Evolutionary conservation across 2,888 invertebrate species (phyloP), one percentile per base, ranked within the genome.

Genomic region (Andrena hattorfiana): DNA sequence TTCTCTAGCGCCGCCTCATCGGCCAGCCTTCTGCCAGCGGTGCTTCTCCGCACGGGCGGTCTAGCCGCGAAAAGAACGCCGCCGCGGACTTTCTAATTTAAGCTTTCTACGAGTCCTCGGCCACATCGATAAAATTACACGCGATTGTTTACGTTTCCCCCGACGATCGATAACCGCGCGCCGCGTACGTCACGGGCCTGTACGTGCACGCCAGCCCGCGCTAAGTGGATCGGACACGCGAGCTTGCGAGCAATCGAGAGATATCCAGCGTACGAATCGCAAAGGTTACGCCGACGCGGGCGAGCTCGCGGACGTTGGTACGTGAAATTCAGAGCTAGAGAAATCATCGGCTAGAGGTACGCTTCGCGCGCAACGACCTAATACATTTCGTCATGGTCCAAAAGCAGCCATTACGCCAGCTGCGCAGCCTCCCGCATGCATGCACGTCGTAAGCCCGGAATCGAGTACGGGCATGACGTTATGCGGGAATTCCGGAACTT

Each of bases 401-500:
- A 77, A 87, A 78, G 49, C 66, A 63, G 83, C 73, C 59, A 63
- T 86, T 80, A 83, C 83, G 77, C 72, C 66, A 76, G 35, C 74
- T 28, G 54, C 28, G n/a, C 28, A 60, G n/a, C 26, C 42, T 63
- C 16, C 26, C 23, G 16, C n/a, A 20, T 42, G 35, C 28, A 48
- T 32, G 48, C 23, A 30, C 32, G 16, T 10, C 51, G 23, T 23
- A 72, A 76, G 60, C 42, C 75, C 51, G 32, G 35, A 60, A 76
- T 30, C 64, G 68, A 48, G 56, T 60, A 72, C 28, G 68, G 35
- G 67, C 80, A 89, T 89, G 89, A 89, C 89, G 89, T 63, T 86
- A 89, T 74, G 81, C 62, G 89, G 89, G 83, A 89, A 89, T 89
- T 86, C 89, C 89, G 70, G 77, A 77, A 85, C 60, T 85, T 75